Evolutionary conservation across 35 echinoderm and acorn worm genomes (phyloP), one percentile per base, ranked within the genome.

Genomic region (Patiria miniata): DNA sequence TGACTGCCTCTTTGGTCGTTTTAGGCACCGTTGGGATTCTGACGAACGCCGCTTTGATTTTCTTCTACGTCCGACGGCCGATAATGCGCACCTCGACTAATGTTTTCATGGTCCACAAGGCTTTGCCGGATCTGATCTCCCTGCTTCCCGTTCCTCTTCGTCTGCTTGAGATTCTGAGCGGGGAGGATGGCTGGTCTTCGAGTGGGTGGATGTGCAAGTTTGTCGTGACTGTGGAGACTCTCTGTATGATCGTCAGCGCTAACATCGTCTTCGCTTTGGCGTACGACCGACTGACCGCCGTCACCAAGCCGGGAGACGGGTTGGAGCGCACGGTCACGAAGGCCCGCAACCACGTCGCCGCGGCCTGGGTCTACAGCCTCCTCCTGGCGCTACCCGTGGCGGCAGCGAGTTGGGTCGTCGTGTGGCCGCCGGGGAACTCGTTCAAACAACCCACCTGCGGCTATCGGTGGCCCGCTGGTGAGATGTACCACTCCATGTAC

Each of bases 401-500:
- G 28, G 68, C 88, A 17, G 65, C 81, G 37, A 51, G 80, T 37
- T 84, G 57, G 60, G 37, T 65, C 8, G 34, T 84, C 29, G 8
- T 60, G 7, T 84, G 82, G 82, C 33, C 32, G 34, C 21, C 65
- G 29, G 37, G 51, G 5, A 17, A 42, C 1, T 32, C 29, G 2
- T 39, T 37, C 38, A 57, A 36, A 7, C 68, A 19, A 18, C 40
- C 53, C n/a, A 61, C 83, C 18, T 90, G 88, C 51, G 88, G 88
- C 19, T 90, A 90, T 21, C 47, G 51, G 17, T 90, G 88, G 88
- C 88, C 88, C 9, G 39, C 61, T 5, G 34, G 40, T 17, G 80
- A 90, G 30, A 90, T 77, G 26, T 90, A 79, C 42, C 83, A 90
- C 81, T 44, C 82, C 19, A 90, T 90, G 61, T 90, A 81, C 40